Evolutionary conservation across 2,888 invertebrate genomes (phyloP).

Genomic region (Rutpela maculata): DNA sequence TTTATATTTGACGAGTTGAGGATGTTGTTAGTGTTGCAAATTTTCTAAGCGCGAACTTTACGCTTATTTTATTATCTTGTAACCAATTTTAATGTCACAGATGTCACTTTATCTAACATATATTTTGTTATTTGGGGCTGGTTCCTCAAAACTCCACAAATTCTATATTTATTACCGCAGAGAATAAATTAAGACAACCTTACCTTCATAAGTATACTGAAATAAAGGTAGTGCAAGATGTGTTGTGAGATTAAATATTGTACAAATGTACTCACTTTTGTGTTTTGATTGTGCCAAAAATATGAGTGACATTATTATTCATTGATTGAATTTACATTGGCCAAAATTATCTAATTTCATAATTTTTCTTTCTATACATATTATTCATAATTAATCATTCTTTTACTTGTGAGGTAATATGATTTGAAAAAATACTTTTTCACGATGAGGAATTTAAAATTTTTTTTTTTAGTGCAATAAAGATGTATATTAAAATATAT

Average conservation of each 20-base stretch:
- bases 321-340: background rate
- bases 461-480: no score
- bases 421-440: no score
- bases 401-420: no score
- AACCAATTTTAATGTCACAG: constrained; percentile 29
- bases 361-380: background rate
- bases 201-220: constrained; percentile 28
- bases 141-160: constrained; percentile 39
- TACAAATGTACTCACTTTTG: background rate
- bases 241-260: constrained; percentile 30
- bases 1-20: constrained; percentile 57
- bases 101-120: constrained; percentile 19
- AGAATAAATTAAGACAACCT: constrained; percentile 20
- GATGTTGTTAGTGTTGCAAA: constrained; percentile 65
- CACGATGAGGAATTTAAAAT: no score
- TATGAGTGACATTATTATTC: background rate
- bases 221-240: constrained; percentile 24
- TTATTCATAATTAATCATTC: no score
- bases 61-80: constrained; percentile 4
- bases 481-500: no score
- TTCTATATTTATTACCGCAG: constrained; percentile 39
- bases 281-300: constrained; percentile 1
- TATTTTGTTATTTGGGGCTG: constrained; percentile 39
- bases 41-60: constrained; percentile 41
- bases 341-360: background rate